Conservation (phyloP, 2,113 vertebrate genomes). For the Motacilla tschutschensis region DNA sequence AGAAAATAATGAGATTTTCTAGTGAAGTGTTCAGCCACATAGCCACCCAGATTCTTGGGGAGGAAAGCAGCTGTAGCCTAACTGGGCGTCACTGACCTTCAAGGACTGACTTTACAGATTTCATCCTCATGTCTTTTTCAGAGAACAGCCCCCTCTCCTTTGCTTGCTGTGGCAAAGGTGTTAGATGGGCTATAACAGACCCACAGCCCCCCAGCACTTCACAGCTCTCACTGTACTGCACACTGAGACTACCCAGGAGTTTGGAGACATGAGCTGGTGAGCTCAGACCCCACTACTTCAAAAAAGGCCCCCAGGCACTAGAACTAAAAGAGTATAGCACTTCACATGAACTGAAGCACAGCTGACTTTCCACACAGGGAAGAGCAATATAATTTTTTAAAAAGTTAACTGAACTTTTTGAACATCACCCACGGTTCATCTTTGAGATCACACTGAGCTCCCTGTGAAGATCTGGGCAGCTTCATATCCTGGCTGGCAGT, state of each 20-base stretch:
- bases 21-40: background rate
- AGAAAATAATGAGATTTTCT: background rate
- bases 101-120: background rate
- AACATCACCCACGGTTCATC: conserved; percentile 40
- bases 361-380: conserved; percentile 9
- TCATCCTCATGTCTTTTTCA: background rate
- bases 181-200: background rate
- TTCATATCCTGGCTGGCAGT: background rate
- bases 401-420: conserved; percentile 54
- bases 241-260: conserved; percentile 25
- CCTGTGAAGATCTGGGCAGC: conserved; percentile 35
- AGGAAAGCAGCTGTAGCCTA: background rate
- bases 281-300: conserved; percentile 51
- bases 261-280: background rate
- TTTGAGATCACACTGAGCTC: conserved; percentile 41
- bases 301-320: conserved; percentile 24
- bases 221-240: background rate
- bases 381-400: conserved; percentile 38
- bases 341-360: conserved; percentile 37
- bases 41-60: background rate
- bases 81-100: background rate
- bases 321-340: conserved; percentile 23
- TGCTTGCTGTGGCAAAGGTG: background rate
- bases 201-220: background rate
- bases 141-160: background rate